phyloP scores from a whole-genome alignment of 2,797 vertebrate species.

The Orientallactaga sibirica region DNA sequence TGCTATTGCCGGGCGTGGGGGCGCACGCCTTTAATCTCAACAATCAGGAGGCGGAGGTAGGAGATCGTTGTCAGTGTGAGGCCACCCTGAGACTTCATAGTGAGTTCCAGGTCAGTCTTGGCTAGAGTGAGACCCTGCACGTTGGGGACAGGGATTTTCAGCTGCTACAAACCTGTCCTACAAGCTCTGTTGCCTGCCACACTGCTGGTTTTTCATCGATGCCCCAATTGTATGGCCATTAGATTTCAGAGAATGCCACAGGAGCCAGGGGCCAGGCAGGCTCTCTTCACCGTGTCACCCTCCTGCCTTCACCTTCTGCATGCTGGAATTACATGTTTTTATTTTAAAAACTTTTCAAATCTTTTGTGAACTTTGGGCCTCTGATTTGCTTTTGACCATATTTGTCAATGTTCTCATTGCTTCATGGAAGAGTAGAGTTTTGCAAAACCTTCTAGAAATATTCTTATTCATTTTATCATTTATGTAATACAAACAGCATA shows the following conservation, averaged over 20 bases:
- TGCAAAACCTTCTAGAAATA: not conserved
- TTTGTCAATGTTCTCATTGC: not conserved
- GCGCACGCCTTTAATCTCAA: no score
- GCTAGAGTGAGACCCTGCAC: no score
- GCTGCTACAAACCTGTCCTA: not conserved
- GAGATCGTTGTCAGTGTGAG: no score
- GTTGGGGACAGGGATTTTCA: not conserved
- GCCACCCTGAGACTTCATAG: no score
- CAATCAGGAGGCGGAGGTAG: no score
- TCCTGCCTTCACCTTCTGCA: no score
- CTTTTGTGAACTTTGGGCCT: slow-evolving; percentile 1
- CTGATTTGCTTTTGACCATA: not conserved
- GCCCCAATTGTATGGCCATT: not conserved
- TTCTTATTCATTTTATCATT: not conserved
- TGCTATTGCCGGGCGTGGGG: no score
- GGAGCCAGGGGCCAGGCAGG: not conserved
- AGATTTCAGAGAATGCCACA: not conserved
- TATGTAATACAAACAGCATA: not conserved
- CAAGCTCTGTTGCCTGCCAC: fast-evolving
- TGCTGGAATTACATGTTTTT: no score
- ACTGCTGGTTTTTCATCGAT: not conserved
- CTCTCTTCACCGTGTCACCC: no score
- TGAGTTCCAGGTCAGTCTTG: no score
- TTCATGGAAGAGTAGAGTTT: not conserved
- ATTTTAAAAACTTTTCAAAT: not conserved